Evolutionary conservation across 2,797 vertebrate genomes (phyloP).

Genomic region (Threskiornis aethiopicus): DNA sequence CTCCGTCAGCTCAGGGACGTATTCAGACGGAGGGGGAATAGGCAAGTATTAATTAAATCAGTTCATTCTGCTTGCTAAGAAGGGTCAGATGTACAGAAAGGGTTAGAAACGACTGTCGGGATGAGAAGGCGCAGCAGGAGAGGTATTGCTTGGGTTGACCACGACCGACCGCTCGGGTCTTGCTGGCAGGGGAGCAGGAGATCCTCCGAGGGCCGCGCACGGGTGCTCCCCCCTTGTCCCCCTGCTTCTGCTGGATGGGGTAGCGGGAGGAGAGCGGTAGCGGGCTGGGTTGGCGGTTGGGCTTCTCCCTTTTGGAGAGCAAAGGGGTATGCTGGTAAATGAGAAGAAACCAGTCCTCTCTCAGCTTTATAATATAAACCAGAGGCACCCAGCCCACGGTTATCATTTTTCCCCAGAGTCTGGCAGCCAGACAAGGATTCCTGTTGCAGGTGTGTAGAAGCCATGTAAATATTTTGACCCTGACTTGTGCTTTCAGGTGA

Average conservation of each 20-base stretch:
- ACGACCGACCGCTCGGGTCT: neutral
- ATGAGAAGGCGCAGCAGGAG: neutral
- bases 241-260: neutral
- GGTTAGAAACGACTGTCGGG: neutral
- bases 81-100: neutral
- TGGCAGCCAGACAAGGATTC: constrained; percentile 6
- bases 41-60: neutral
- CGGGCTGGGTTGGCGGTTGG: neutral
- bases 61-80: neutral
- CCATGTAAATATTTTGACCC: constrained; percentile 27
- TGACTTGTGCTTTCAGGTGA: neutral
- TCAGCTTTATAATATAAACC: neutral
- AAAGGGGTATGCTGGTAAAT: neutral
- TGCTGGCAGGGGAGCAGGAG: neutral
- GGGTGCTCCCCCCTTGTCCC: neutral
- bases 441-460: neutral
- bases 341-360: neutral
- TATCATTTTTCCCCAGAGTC: neutral
- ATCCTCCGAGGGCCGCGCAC: neutral
- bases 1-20: neutral
- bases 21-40: neutral
- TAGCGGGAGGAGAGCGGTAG: neutral
- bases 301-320: neutral
- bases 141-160: neutral
- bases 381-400: neutral